Evolutionary conservation across 1,140 invertebrate species (phyloP).

Genomic region (Phthorimaea operculella): DNA sequence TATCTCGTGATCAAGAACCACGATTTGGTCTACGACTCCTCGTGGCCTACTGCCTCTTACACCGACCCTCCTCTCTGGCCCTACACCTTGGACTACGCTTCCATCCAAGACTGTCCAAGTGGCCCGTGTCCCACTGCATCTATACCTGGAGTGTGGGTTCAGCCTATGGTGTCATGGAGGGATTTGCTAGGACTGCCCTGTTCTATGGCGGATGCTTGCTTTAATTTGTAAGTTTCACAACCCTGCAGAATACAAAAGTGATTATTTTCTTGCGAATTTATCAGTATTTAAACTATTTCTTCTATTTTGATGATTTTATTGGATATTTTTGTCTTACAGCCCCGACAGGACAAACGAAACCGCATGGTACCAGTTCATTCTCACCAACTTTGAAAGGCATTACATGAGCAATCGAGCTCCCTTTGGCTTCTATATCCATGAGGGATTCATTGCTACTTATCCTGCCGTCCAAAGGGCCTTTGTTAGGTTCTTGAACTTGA

Average conservation of each 20-base stretch:
- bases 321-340: neutral
- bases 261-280: too few relatives aligned
- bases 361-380: constrained; percentile 50
- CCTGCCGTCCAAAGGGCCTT: constrained; percentile 34
- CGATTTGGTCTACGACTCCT: constrained; percentile 64
- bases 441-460: constrained; percentile 56
- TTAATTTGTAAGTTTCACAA: too few relatives aligned
- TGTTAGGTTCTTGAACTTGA: constrained; percentile 45
- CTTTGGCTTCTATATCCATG: constrained; percentile 66
- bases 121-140: constrained; percentile 63
- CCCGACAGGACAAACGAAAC: neutral
- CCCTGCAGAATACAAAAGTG: too few relatives aligned
- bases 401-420: constrained; percentile 65
- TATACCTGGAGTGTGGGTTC: constrained; percentile 59
- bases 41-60: constrained; percentile 59
- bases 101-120: constrained; percentile 65
- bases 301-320: too few relatives aligned
- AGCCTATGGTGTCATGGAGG: neutral
- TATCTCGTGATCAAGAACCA: constrained; percentile 38
- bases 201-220: neutral
- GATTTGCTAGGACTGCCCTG: neutral
- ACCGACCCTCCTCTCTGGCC: constrained; percentile 67
- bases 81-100: constrained; percentile 69
- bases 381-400: constrained; percentile 53
- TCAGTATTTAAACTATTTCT: too few relatives aligned